Evolutionary conservation across 1,140 invertebrate genomes (phyloP).

Genomic region (Chymomyza costata): DNA sequence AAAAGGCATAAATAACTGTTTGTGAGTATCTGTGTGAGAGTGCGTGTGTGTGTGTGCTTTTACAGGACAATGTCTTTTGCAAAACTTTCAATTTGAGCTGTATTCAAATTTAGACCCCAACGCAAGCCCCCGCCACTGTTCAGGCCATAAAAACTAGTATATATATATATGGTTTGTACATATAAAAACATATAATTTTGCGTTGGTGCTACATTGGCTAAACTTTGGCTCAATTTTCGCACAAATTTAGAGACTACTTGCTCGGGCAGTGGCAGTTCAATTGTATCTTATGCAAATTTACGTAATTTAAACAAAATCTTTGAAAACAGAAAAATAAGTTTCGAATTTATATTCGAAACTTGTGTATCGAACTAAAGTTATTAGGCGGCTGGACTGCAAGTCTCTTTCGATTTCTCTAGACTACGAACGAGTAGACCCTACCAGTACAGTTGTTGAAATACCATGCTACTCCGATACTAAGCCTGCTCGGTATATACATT

Average conservation of each 20-base stretch:
- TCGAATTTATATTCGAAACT: constrained; percentile 52
- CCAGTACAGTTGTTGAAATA: constrained; percentile 41
- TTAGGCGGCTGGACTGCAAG: constrained; percentile 17
- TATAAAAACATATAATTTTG: no score
- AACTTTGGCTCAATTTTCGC: constrained; percentile 70
- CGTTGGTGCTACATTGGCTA: constrained; percentile 8
- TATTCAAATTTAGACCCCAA: constrained; percentile 59
- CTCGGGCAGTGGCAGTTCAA: constrained; percentile 31
- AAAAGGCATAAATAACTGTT: constrained; percentile 64
- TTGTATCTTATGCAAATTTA: constrained; percentile 73
- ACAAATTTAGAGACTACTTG: constrained; percentile 67
- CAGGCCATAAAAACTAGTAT: constrained; percentile 63
- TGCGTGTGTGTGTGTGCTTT: constrained; percentile 23
- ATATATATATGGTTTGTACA: no score
- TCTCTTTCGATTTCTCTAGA: constrained; percentile 1
- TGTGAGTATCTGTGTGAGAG: constrained; percentile 13
- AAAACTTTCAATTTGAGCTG: constrained; percentile 72
- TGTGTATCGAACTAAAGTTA: constrained; percentile 65
- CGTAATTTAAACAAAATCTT: constrained; percentile 72
- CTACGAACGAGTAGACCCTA: constrained; percentile 14
- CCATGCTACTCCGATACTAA: neutral
- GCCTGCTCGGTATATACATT: neutral
- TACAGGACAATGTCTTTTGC: no score
- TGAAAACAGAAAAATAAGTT: constrained; percentile 70
- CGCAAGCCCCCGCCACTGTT: constrained; percentile 28